These are phyloP conservation scores for Chelmon rostratus DNA, from an alignment of 2,797 vertebrate species.

Conservation along the genomic window DNA sequence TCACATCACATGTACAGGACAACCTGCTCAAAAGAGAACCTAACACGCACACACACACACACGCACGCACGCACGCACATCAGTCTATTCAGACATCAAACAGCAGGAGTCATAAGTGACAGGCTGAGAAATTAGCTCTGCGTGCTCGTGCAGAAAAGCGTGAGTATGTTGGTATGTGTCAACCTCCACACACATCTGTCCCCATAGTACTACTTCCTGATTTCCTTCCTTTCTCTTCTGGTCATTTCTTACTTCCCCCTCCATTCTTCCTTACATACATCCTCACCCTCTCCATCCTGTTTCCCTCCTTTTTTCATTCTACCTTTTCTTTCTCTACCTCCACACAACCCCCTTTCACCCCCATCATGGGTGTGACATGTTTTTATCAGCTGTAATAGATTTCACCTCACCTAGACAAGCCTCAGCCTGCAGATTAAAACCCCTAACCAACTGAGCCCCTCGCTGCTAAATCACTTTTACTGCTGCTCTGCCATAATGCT, in stretches of 20 bases:
- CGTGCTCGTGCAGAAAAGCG: background rate
- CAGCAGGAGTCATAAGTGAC: conserved; percentile 17
- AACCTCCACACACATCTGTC: background rate
- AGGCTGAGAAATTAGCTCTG: conserved; percentile 19
- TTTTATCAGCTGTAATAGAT: conserved; percentile 63
- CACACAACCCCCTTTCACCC: background rate
- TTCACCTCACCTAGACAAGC: conserved; percentile 49
- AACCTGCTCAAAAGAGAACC: background rate
- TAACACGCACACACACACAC: background rate
- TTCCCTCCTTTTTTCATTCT: background rate
- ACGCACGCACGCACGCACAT: background rate
- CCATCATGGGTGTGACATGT: conserved; percentile 35
- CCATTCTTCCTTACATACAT: background rate
- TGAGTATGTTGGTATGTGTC: background rate
- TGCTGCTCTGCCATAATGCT: conserved; percentile 40
- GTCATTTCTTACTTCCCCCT: background rate
- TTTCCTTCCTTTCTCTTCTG: background rate
- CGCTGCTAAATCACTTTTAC: conserved; percentile 60
- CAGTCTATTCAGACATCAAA: background rate
- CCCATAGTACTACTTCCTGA: background rate
- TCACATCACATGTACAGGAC: conserved; percentile 19
- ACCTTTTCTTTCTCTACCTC: background rate
- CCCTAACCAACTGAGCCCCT: conserved; percentile 29
- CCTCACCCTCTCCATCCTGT: background rate
- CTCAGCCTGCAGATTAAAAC: conserved; percentile 56